phyloP scores from a whole-genome alignment of 2,113 vertebrate species.

The Percina caprodes region DNA sequence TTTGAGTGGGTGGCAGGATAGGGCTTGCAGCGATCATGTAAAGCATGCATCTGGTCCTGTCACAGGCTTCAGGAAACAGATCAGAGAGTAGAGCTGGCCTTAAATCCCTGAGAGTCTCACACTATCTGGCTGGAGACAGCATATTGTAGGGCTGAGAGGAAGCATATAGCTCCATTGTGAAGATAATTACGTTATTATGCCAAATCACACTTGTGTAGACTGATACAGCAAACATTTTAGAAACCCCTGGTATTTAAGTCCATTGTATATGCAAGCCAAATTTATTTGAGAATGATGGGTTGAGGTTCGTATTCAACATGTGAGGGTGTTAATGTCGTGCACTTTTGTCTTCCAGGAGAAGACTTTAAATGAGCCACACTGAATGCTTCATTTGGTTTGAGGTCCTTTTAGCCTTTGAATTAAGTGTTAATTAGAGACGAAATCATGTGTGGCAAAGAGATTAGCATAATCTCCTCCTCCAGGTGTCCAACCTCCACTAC shows the following conservation, averaged over 20 bases:
- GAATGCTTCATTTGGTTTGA: constrained; percentile 44
- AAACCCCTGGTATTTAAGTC: not conserved
- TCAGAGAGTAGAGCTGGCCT: not conserved
- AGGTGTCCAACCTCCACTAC: constrained; percentile 11
- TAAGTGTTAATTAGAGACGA: constrained; percentile 42
- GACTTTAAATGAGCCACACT: constrained; percentile 21
- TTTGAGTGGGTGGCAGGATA: too few species aligned
- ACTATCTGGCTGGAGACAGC: not conserved
- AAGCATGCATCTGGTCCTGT: constrained; percentile 31
- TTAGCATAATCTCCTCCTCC: constrained; percentile 32
- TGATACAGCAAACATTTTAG: not conserved
- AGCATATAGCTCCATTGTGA: not conserved
- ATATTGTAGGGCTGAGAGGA: not conserved
- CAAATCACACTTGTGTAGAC: not conserved
- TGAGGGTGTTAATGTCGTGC: not conserved
- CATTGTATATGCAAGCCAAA: not conserved
- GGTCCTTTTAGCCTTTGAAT: constrained; percentile 42
- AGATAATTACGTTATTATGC: not conserved
- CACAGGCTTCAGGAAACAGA: constrained; percentile 22
- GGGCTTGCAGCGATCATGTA: not conserved
- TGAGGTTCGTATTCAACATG: not conserved
- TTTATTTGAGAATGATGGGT: not conserved
- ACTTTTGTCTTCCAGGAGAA: not conserved
- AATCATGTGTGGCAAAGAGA: constrained; percentile 52
- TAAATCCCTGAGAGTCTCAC: constrained; percentile 8